Percentiles rank a stretch among this genome's conserved stretches.
Conservation (phyloP, 2,888 invertebrate species). For the Tipula unca region DNA sequence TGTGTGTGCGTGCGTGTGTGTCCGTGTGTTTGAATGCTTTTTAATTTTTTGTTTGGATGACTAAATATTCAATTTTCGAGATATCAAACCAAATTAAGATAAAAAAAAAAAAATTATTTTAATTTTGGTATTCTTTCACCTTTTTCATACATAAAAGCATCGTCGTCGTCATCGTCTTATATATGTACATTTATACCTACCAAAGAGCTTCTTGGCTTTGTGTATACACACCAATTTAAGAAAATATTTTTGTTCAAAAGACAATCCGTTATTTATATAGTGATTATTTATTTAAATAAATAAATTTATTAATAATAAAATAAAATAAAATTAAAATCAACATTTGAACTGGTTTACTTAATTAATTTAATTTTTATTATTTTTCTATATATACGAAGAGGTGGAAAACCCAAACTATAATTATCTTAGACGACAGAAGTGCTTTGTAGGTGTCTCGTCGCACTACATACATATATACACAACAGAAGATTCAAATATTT, state of each 20-base stretch:
- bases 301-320: constrained; percentile 1
- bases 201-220: not conserved
- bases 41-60: not conserved
- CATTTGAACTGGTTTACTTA: constrained; percentile 14
- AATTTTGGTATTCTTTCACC: not conserved
- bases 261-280: not conserved
- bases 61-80: constrained; percentile 2
- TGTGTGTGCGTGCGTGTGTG: not conserved
- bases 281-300: not conserved
- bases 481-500: not conserved
- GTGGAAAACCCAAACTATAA: not conserved
- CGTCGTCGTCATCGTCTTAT: not conserved
- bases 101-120: not conserved
- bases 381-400: not conserved
- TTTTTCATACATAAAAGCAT: not conserved
- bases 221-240: not conserved
- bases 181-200: not conserved
- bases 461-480: not conserved
- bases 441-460: not conserved
- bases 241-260: not conserved
- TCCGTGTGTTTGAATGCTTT: not conserved
- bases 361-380: not conserved
- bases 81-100: constrained; percentile 8
- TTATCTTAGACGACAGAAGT: not conserved
- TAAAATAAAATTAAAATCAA: constrained; percentile 1